These are phyloP conservation scores for Aegithalos caudatus DNA, from an alignment of 2,113 vertebrate species.

Conservation along the genomic window DNA sequence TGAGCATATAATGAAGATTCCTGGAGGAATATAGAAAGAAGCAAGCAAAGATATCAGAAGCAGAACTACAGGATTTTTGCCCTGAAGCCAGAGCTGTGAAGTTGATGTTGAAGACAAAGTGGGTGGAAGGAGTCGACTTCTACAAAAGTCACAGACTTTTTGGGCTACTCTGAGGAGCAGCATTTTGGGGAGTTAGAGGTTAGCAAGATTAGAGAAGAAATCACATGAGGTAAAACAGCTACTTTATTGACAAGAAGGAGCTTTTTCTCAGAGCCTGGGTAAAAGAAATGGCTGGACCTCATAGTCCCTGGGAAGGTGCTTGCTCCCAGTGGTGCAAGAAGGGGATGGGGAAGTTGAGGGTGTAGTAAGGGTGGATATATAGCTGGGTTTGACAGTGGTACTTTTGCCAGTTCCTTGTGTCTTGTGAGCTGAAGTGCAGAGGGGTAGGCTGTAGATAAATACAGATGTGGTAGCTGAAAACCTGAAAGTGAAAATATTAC, in stretches of 20 bases:
- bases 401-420: not conserved
- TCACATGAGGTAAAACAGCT: not conserved
- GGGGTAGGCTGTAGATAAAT: not conserved
- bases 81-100: not conserved
- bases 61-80: not conserved
- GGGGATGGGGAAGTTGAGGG: not conserved
- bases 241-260: not conserved
- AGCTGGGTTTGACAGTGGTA: not conserved
- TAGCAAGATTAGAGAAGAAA: not conserved
- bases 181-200: not conserved
- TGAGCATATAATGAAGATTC: not conserved
- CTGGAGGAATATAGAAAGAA: not conserved
- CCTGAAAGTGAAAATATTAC: not conserved
- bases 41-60: not conserved
- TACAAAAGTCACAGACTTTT: not conserved
- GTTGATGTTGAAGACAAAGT: not conserved
- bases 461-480: not conserved
- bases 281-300: not conserved
- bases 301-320: not conserved
- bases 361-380: not conserved
- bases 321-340: not conserved
- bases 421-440: not conserved
- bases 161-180: not conserved
- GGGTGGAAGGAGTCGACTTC: not conserved
- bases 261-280: not conserved